Evolutionary conservation across 2,888 invertebrate species (phyloP), one percentile per base, ranked within the genome.

Genomic region (Subacronicta megacephala): DNA sequence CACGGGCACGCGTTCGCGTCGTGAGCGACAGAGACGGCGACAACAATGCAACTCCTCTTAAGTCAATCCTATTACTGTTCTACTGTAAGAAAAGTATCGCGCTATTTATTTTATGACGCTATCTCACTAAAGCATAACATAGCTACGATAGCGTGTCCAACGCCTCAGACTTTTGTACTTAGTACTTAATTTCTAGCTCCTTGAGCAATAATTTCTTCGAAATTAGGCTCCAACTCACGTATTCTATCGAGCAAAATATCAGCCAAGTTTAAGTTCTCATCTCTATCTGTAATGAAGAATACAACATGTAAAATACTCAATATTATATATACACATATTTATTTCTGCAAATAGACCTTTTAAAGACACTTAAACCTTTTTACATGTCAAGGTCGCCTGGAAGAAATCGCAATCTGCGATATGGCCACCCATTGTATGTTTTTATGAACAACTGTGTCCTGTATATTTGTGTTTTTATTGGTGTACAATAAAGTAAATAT

Each of bases 171-270:
- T 10, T 26, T 26, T 10, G 26, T 26, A 31, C 31, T 12, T n/a
- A 0, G 31, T 31, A 26, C 26, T 16, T 15, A 33, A 31, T 13
- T 10, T 26, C 35, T 56, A 47, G 13, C 38, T 41, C 6, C 17
- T 37, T n/a, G 17, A 7, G 40, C 33, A 18, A 74, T 46, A 3
- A 84, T 60, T 9, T 81, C 73, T 51, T 91, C 90, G 46, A 89
- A 91, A 16, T 90, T 75, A 0, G 90, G 89, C 31, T 84, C 88
- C 15, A 92, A 44, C 15, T 84, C 82, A 0, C 74, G 63, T 10
- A 94, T 84, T 45, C 81, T 83, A 5, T 90, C 76, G 1, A 95
- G 72, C 7, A 95, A 71, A 1, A 95, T 75, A 23, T 93, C 86
- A 0, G 94, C 93, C 17, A 95, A 64, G 61, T 95, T 95, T 15